Percentiles rank a stretch among this genome's conserved stretches.
Evolutionary conservation across 37 sponge, comb jelly and placozoan genomes (phyloP).

Genomic region (Geodia barretti): DNA sequence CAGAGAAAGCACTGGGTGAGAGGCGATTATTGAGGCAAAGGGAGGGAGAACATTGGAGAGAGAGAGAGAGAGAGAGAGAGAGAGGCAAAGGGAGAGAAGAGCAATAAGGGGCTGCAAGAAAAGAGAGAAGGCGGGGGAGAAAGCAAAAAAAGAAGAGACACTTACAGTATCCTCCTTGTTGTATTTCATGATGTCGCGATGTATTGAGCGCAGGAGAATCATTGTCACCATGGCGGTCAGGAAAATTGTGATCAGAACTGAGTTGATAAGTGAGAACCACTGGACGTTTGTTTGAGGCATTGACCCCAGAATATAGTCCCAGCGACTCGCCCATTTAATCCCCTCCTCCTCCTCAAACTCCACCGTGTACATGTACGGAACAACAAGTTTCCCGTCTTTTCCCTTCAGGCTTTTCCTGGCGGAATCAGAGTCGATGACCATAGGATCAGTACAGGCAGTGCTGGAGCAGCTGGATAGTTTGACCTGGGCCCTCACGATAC

Average conservation of each 20-base stretch:
- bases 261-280: constrained; percentile 96
- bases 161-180: constrained; percentile 81
- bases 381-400: constrained; percentile 13
- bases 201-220: constrained; percentile 90
- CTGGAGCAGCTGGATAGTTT: constrained; percentile 48
- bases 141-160: no score
- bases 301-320: constrained; percentile 97
- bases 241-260: constrained; percentile 92
- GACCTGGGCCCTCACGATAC: constrained; percentile 55
- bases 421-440: constrained; percentile 24
- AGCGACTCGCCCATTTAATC: constrained; percentile 91
- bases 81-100: constrained; percentile 5
- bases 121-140: neutral
- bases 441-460: constrained; percentile 15
- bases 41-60: no score
- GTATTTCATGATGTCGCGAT: constrained; percentile 90
- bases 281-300: constrained; percentile 82
- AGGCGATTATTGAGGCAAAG: no score
- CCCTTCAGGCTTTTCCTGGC: constrained; percentile 1
- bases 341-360: constrained; percentile 59
- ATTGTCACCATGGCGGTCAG: constrained; percentile 96
- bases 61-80: no score
- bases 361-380: constrained; percentile 84
- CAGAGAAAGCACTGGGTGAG: no score
- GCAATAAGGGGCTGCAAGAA: no score